Conservation (phyloP, 2,888 invertebrate genomes). For the Rhorus exstirpatorius region DNA sequence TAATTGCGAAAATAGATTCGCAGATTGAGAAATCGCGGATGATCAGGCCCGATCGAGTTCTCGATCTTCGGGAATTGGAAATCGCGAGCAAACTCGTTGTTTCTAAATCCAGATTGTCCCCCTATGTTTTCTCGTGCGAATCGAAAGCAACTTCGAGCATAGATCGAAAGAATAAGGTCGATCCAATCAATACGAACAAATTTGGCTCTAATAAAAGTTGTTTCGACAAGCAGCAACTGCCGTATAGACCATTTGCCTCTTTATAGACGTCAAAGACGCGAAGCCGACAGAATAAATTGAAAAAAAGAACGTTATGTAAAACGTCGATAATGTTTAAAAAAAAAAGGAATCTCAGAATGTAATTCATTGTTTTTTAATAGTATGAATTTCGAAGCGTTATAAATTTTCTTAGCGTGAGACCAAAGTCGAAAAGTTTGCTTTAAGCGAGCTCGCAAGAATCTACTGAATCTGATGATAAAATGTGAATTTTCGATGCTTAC, state of each 20-base stretch:
- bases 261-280: not conserved
- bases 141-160: not conserved
- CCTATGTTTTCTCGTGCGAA: not conserved
- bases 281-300: not conserved
- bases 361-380: too few relatives aligned
- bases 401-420: too few relatives aligned
- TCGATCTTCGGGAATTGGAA: not conserved
- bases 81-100: not conserved
- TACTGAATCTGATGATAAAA: too few relatives aligned
- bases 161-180: constrained; percentile 11
- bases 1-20: not conserved
- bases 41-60: not conserved
- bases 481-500: too few relatives aligned
- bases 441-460: too few relatives aligned
- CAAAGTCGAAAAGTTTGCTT: too few relatives aligned
- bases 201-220: constrained; percentile 11
- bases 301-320: not conserved
- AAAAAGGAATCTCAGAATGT: too few relatives aligned
- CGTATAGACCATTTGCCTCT: not conserved
- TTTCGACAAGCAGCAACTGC: not conserved
- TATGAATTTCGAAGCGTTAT: too few relatives aligned
- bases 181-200: constrained; percentile 19
- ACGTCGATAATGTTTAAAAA: too few relatives aligned
- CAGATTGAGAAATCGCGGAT: not conserved
- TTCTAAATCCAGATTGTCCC: not conserved